Evolutionary conservation across 2,113 vertebrate genomes (phyloP), one percentile per base, ranked within the genome.

Genomic region (Hystrix cristata): DNA sequence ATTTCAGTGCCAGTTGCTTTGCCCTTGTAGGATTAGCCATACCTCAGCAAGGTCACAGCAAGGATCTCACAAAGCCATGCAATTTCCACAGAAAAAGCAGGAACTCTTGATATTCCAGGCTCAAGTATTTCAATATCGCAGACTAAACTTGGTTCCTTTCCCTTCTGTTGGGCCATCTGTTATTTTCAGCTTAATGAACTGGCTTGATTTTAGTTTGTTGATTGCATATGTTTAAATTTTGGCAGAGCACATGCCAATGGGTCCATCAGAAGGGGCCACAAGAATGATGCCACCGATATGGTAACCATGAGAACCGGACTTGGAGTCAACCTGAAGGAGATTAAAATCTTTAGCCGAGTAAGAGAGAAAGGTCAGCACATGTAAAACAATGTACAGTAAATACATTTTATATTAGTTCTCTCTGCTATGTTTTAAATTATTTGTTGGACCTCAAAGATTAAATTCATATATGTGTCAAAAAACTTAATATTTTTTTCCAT

Each of bases 291-390:
- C 94, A 99, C 98, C 69, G 99, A 99, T 95, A 98, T 98, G 1
- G 98, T 99, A 92, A 99, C 99, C 91, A 99, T 99, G 99, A 99
- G 99, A 98, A 99, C 99, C 53, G 99, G 99, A 79, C 99, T 99
- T 46, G 99, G 99, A 83, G 99, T 99, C 97, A 99, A 99, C 98
- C 98, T 99, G 97, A 99, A 99, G 98, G 99, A 99, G 97, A 99
- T 99, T 97, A 99, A 99, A 93, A 98, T 99, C 98, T 99, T 99
- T 98, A 99, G 99, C 97, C 99, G 99, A 99, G 99, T 99, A 98
- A 99, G 99, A 99, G 99, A 99, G 98, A 99, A 99, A 99, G 99
- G 99, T 99, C 98, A 97, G 98, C 80, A 60, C 7, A 69, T 25
- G 48, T 79, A 59, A 62, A 85, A 11, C 9, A 86, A 48, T 76